Evolutionary conservation across 2,888 invertebrate genomes (phyloP).

Genomic region (Cosmopolites sordidus): DNA sequence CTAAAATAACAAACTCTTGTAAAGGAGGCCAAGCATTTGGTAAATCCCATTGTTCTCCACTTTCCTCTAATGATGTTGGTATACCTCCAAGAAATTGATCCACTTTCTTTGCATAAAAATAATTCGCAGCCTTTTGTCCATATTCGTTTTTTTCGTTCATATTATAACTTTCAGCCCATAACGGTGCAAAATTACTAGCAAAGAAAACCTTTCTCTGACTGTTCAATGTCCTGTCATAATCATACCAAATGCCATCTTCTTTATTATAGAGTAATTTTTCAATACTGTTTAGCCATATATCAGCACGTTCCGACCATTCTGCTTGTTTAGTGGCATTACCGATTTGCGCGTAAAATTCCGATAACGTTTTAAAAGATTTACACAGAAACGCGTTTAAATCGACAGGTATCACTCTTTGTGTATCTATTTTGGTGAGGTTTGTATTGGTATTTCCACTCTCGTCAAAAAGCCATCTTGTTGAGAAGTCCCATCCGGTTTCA

Average conservation of each 20-base stretch:
- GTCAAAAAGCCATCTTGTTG: constrained; percentile 70
- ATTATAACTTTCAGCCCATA: constrained; percentile 58
- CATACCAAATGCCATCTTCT: constrained; percentile 71
- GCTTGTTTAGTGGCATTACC: constrained; percentile 50
- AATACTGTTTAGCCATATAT: constrained; percentile 59
- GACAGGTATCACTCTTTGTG: constrained; percentile 69
- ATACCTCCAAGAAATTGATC: constrained; percentile 58
- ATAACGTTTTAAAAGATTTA: constrained; percentile 61
- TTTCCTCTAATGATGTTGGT: constrained; percentile 60
- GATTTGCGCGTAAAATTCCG: constrained; percentile 56
- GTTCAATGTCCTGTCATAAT: constrained; percentile 61
- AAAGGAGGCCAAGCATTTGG: constrained; percentile 86
- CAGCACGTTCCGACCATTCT: constrained; percentile 54
- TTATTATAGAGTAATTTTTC: constrained; percentile 71
- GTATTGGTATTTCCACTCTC: constrained; percentile 54
- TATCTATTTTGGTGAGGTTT: constrained; percentile 60
- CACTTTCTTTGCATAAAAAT: constrained; percentile 48
- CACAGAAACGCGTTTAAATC: constrained; percentile 78
- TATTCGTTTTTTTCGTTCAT: constrained; percentile 37
- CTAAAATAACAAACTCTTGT: constrained; percentile 66
- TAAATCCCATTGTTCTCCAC: constrained; percentile 75
- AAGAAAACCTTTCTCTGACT: constrained; percentile 63
- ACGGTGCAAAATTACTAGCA: constrained; percentile 67
- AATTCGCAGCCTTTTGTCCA: constrained; percentile 53
- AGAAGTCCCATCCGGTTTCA: constrained; percentile 88